Evolutionary conservation across 2,797 vertebrate species (phyloP), one percentile per base, ranked within the genome.

Genomic region (Brachymystax lenok): DNA sequence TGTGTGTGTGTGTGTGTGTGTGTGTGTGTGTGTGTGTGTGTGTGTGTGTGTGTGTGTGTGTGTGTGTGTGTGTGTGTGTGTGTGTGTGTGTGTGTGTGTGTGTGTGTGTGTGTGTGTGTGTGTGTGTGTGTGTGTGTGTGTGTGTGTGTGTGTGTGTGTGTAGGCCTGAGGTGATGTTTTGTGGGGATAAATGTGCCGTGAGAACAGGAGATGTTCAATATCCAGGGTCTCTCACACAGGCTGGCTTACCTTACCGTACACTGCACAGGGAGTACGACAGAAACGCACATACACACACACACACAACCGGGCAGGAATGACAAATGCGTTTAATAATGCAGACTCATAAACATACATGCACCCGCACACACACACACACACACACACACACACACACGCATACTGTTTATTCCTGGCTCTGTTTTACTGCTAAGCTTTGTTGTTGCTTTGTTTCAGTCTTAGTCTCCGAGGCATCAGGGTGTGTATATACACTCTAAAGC

Each of bases 251-350:
- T 56, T 30, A 14, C 64, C 14, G 64, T 28, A 67, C 24, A 30
- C 28, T 7, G 17, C 66, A 19, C 56, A 10, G 27, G 14, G 59
- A 24, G 59, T 12, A 21, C 76, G 10, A 71, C 74, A 70, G 75
- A 66, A 76, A 46, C 66, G 56, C 24, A 24, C 24, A 24, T 24
- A 35, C 71, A 73, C 76, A 70, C 77, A 76, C 68, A 64, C 75
- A 78, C 75, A 56, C 81, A 79, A 79, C 66, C 81, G 86, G 87
- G 82, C 86, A 80, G 40, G 86, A 87, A 87, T 91, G 90, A 93
- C 88, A 86, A 90, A 91, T 90, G 84, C 91, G 88, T 91, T 91
- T 89, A 91, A 92, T 91, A 92, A 91, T 90, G 86, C 59, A 63
- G 70, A 88, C 89, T 87, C 69, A 74, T 64, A 54, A 72, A 52